These are phyloP conservation scores for Unio delphinus DNA, from an alignment of 2,888 invertebrate genomes.

Conservation along the genomic window DNA sequence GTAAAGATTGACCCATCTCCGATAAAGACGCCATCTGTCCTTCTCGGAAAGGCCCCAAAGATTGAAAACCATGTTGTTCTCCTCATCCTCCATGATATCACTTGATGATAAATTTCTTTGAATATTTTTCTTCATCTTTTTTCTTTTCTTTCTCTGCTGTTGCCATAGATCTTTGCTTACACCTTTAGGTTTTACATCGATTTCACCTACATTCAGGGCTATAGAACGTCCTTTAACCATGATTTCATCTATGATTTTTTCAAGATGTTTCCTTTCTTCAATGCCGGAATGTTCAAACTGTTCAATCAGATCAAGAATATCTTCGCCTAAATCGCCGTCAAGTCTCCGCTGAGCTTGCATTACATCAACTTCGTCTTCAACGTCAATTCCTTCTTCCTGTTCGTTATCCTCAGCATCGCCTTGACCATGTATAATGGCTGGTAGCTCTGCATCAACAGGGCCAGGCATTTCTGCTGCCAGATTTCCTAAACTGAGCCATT, in stretches of 20 bases:
- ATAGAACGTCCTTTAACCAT: conserved; percentile 16
- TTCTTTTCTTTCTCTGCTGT: conserved; percentile 18
- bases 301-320: conserved; percentile 10
- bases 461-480: conserved; percentile 20
- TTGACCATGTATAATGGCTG: neutral
- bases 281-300: conserved; percentile 7
- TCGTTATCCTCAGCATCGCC: conserved; percentile 31
- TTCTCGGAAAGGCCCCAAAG: conserved; percentile 53
- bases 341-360: conserved; percentile 19
- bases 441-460: neutral
- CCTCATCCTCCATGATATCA: conserved; percentile 47
- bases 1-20: conserved; percentile 60
- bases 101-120: conserved; percentile 30
- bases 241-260: conserved; percentile 6
- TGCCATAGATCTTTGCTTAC: conserved; percentile 20
- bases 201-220: conserved; percentile 19
- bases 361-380: conserved; percentile 39
- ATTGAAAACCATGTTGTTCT: conserved; percentile 36
- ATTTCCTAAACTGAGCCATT: conserved; percentile 50
- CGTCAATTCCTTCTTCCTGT: conserved; percentile 39
- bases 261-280: conserved; percentile 6
- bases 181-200: conserved; percentile 16
- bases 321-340: conserved; percentile 13
- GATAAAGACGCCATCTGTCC: conserved; percentile 72
- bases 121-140: conserved; percentile 30